Evolutionary conservation across 2,797 vertebrate species (phyloP).

Genomic region (Xenentodon cancila): DNA sequence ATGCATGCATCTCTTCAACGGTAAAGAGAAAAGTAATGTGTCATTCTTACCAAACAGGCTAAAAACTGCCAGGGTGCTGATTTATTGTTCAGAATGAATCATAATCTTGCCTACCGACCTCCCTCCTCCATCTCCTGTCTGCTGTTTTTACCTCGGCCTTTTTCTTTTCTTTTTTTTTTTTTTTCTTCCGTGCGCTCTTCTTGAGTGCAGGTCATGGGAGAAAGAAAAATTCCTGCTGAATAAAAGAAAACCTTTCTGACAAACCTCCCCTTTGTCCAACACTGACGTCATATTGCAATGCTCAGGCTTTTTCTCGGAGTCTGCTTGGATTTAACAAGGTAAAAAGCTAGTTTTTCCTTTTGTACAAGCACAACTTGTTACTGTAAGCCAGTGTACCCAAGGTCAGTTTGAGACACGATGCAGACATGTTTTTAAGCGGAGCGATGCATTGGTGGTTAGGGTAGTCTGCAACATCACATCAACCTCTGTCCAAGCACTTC

Average conservation of each 20-base stretch:
- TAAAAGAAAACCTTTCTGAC: neutral
- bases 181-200: neutral
- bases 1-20: constrained; percentile 6
- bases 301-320: no score
- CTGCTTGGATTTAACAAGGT: no score
- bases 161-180: neutral
- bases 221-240: neutral
- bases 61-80: constrained; percentile 1
- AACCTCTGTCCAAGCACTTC: no score
- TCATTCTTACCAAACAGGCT: constrained; percentile 3
- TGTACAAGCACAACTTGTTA: no score
- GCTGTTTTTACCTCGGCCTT: constrained; percentile 2
- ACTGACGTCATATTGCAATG: no score
- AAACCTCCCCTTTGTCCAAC: neutral
- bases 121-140: neutral
- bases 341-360: no score
- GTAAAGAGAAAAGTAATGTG: neutral
- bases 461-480: neutral
- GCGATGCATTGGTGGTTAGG: neutral
- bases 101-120: neutral
- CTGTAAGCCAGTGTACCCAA: no score
- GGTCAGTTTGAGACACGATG: no score
- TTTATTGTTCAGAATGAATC: constrained; percentile 32
- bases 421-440: no score
- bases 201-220: neutral